These are phyloP conservation scores for Ferdinandea cuprea DNA, from an alignment of 2,888 invertebrate species.

Conservation along the genomic window DNA sequence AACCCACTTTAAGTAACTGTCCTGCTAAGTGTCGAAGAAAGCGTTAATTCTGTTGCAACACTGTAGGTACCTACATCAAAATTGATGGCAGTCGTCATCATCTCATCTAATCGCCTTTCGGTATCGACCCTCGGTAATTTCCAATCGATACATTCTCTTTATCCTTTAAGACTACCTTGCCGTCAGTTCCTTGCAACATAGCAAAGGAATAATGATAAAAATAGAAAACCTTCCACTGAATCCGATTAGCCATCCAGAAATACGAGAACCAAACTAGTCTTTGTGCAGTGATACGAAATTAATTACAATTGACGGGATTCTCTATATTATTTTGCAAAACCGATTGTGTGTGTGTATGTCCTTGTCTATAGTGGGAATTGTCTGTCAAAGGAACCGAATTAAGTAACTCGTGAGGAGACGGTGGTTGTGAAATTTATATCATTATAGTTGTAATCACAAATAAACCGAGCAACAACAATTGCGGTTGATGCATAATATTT, in stretches of 20 bases:
- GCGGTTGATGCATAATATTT: conserved; percentile 10
- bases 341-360: conserved; percentile 19
- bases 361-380: neutral
- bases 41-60: too few species aligned
- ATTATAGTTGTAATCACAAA: conserved; percentile 16
- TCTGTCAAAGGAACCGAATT: conserved; percentile 36
- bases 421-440: conserved; percentile 27
- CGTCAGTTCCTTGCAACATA: neutral
- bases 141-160: conserved; percentile 47
- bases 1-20: too few species aligned
- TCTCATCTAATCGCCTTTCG: too few species aligned
- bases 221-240: conserved; percentile 29
- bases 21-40: too few species aligned
- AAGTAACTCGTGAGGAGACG: too few species aligned
- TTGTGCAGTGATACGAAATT: conserved; percentile 59
- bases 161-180: conserved; percentile 28
- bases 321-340: neutral
- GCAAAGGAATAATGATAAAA: neutral
- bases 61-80: too few species aligned
- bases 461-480: neutral
- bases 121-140: neutral
- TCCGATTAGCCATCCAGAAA: conserved; percentile 51
- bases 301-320: conserved; percentile 65
- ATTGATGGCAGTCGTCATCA: too few species aligned
- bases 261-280: conserved; percentile 44